Evolutionary conservation across 2,888 invertebrate species (phyloP).

Genomic region (Limnephilus rhombicus): DNA sequence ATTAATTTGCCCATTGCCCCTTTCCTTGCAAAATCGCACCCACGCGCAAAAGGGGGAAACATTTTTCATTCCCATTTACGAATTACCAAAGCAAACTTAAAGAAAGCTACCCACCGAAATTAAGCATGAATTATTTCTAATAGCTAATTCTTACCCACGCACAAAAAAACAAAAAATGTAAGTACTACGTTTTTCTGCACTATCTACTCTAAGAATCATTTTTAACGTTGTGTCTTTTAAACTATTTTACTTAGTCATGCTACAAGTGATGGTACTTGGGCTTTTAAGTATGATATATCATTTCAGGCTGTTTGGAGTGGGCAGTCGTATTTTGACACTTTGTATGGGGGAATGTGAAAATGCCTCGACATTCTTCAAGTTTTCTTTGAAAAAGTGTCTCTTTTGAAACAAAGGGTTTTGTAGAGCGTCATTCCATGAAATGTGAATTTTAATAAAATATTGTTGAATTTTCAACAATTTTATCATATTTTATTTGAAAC

Average conservation of each 20-base stretch:
- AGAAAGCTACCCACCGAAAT: not conserved
- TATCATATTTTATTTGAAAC: too few species aligned
- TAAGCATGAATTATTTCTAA: not conserved
- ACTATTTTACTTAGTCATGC: not conserved
- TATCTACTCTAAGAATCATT: not conserved
- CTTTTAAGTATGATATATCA: not conserved
- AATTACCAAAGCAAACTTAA: not conserved
- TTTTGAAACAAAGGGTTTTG: not conserved
- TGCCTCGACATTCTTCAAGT: not conserved
- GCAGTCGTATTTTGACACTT: not conserved
- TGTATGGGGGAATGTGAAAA: not conserved
- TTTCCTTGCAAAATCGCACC: not conserved
- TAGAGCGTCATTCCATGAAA: too few species aligned
- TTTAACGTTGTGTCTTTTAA: not conserved
- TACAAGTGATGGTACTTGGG: not conserved
- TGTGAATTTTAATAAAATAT: too few species aligned
- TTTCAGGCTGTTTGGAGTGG: not conserved
- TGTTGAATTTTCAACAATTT: too few species aligned
- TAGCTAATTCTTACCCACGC: not conserved
- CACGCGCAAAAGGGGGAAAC: not conserved
- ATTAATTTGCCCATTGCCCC: not conserved
- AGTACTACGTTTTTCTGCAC: not conserved
- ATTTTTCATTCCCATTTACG: too few species aligned
- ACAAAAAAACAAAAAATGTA: not conserved
- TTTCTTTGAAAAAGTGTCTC: not conserved